Percentiles rank a stretch among this genome's conserved stretches.
Conservation (phyloP, 2,888 invertebrate genomes). For the Netelia inedita region DNA sequence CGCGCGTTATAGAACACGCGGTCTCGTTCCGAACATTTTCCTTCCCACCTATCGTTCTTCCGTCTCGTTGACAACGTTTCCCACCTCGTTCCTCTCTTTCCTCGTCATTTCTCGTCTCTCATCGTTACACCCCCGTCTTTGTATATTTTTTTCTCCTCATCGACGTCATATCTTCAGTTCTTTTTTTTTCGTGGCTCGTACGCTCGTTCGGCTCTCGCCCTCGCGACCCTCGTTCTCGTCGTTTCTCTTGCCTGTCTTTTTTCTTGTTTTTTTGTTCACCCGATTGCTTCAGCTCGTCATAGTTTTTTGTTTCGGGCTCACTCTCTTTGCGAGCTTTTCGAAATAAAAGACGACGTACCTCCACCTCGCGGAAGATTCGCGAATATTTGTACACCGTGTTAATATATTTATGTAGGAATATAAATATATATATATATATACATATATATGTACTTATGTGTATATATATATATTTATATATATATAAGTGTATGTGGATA, state of each 20-base stretch:
- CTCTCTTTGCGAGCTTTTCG: too few relatives aligned
- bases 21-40: background rate
- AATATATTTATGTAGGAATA: too few relatives aligned
- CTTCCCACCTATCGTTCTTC: background rate
- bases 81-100: background rate
- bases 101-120: background rate
- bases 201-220: background rate
- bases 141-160: background rate
- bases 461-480: background rate
- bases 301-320: background rate
- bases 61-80: background rate
- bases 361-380: too few relatives aligned
- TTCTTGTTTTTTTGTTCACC: background rate
- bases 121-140: background rate
- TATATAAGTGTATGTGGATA: background rate
- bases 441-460: background rate
- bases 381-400: too few relatives aligned
- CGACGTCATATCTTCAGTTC: constrained; percentile 19
- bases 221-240: background rate
- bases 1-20: background rate
- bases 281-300: background rate
- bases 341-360: too few relatives aligned
- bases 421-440: background rate
- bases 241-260: background rate
- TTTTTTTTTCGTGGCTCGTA: background rate